Base-by-base conservation (phyloP, 2,797 vertebrate genomes). In the Luscinia megarhynchos region DNA sequence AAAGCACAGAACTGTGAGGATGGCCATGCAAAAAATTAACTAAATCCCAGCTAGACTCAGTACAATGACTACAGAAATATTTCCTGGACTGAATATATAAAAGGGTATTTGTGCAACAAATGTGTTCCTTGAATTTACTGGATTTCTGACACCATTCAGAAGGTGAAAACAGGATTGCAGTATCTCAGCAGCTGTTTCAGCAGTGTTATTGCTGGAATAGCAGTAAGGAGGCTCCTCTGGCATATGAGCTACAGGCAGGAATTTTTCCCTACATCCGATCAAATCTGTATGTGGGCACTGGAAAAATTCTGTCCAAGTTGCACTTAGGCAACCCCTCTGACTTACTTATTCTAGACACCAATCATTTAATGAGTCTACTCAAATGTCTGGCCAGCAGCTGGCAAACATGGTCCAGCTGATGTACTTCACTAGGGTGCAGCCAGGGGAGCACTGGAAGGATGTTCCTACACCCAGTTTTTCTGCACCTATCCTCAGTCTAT, bases 31-130 rank as follows among this genome's bases (percentile, higher is more conserved):
- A 30, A 74, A 74, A 48, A 54, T 20, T 41, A 54, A 61, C 34
- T 61, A 0, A 0, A 32, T 32, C 22, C 12, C 26, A 61, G 12
- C 21, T 36, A 36, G 21, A 9, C 11, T 36, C 9, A 55, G 13
- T 20, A 48, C 22, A 61, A 27, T 16, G 12, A 19, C 30, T 59
- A 64, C 23, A 59, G 41, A 90, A 84, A 36, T 66, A 46, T 18
- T 53, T 68, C 27, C 30, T 51, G 23, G 19, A 61, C 10, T 22
- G 55, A 45, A 66, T 3, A 41, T 69, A 12, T 27, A 30, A 22
- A 51, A 59, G 9, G 5, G 2, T 55, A 61, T 48, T 67, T 68
- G 27, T 27, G 13, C 21, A 90, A 72, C 3, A n/a, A 83, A 61
- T 20, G 2, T 10, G 2, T 46, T 73, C 50, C 5, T 48, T 40